Evolutionary conservation across 2,113 vertebrate species (phyloP).

Genomic region (Tiliqua scincoides): DNA sequence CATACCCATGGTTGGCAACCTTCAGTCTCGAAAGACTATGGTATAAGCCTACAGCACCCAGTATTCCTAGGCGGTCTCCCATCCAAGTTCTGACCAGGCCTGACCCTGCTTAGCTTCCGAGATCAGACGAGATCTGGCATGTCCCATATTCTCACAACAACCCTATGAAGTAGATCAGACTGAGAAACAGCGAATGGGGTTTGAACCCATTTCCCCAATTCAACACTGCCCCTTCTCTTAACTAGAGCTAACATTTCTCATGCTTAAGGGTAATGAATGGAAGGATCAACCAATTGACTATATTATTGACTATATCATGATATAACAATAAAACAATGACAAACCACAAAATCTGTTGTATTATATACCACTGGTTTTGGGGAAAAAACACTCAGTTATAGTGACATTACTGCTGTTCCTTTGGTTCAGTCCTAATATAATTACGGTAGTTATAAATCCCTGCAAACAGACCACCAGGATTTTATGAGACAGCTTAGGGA

Average conservation of each 20-base stretch:
- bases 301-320: not conserved
- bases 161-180: not conserved
- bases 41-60: too few relatives aligned
- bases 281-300: not conserved
- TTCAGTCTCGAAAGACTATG: too few relatives aligned
- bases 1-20: too few relatives aligned
- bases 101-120: too few relatives aligned
- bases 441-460: too few relatives aligned
- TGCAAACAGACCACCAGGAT: not conserved
- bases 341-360: not conserved
- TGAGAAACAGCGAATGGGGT: not conserved
- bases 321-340: not conserved
- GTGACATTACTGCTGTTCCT: not conserved
- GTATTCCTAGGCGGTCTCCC: too few relatives aligned
- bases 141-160: not conserved
- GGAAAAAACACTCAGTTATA: too few relatives aligned
- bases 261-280: not conserved
- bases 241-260: not conserved
- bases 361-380: accelerated
- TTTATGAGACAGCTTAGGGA: not conserved
- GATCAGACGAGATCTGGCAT: too few relatives aligned
- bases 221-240: not conserved
- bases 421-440: not conserved
- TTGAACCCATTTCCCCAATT: not conserved
- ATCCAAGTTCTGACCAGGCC: too few relatives aligned